Evolutionary conservation across 2,113 vertebrate species (phyloP).

Genomic region (Alaudala cheleensis): DNA sequence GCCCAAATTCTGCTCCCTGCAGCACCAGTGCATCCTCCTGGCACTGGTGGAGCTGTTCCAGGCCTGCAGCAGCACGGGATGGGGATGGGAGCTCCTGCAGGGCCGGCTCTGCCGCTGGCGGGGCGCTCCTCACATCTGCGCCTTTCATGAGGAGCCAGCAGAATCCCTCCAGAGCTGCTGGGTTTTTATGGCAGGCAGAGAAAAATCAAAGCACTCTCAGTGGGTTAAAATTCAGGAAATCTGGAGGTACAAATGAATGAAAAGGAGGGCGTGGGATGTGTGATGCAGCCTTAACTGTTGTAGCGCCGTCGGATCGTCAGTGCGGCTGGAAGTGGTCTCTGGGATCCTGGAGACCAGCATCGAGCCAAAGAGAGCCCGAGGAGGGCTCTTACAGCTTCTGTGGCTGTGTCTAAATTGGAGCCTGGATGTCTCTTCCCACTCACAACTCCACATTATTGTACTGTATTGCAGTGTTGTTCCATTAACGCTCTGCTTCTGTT

Average conservation of each 20-base stretch:
- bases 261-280: neutral
- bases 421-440: neutral
- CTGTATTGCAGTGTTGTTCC: neutral
- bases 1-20: neutral
- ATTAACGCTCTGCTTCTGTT: neutral
- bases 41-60: neutral
- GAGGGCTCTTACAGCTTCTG: neutral
- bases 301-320: neutral
- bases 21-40: neutral
- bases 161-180: neutral
- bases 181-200: neutral
- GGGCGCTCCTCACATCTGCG: neutral
- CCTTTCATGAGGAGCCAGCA: conserved; percentile 14
- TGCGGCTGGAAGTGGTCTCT: neutral
- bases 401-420: neutral
- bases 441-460: neutral
- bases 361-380: neutral
- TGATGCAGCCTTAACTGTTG: neutral
- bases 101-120: rapidly evolving
- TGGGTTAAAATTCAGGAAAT: neutral
- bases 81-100: neutral
- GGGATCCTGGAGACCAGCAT: neutral
- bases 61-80: rapidly evolving
- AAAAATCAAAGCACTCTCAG: neutral
- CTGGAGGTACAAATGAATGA: neutral